Percentiles rank a stretch among this genome's conserved stretches.
Evolutionary conservation across 2,888 invertebrate genomes (phyloP).

Genomic region (Norana najaformis): DNA sequence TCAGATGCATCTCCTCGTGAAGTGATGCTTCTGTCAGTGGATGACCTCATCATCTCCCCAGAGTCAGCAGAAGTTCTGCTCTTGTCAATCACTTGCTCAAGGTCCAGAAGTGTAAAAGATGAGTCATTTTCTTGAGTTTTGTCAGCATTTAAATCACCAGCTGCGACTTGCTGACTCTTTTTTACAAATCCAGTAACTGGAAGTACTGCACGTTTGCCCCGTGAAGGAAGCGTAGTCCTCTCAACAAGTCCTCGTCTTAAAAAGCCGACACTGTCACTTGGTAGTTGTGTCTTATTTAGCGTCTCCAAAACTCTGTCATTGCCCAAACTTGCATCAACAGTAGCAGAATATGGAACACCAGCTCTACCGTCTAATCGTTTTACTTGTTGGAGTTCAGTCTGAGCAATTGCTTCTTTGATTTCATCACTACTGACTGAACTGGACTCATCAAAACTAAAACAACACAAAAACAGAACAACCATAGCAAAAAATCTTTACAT

Average conservation of each 20-base stretch:
- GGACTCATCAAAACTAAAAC: constrained; percentile 7
- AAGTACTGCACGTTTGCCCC: neutral
- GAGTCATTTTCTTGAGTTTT: neutral
- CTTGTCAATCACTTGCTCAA: neutral
- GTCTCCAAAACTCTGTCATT: neutral
- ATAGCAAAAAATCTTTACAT: neutral
- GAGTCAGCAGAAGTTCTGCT: neutral
- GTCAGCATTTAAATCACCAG: neutral
- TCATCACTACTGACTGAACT: neutral
- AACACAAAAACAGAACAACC: neutral
- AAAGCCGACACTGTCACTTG: neutral
- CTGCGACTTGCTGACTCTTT: neutral
- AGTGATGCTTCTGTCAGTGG: neutral
- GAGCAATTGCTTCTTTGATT: neutral
- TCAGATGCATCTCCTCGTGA: neutral
- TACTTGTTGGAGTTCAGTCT: neutral
- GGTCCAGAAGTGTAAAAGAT: neutral
- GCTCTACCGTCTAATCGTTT: neutral
- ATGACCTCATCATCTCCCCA: neutral
- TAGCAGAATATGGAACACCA: neutral
- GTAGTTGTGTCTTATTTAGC: neutral
- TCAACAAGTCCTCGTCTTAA: neutral
- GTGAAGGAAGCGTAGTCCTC: neutral
- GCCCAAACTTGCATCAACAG: neutral
- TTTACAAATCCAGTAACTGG: neutral